Evolutionary conservation across 53 echinoderm and acorn worm genomes (phyloP).

Genomic region (Paracentrotus lividus): DNA sequence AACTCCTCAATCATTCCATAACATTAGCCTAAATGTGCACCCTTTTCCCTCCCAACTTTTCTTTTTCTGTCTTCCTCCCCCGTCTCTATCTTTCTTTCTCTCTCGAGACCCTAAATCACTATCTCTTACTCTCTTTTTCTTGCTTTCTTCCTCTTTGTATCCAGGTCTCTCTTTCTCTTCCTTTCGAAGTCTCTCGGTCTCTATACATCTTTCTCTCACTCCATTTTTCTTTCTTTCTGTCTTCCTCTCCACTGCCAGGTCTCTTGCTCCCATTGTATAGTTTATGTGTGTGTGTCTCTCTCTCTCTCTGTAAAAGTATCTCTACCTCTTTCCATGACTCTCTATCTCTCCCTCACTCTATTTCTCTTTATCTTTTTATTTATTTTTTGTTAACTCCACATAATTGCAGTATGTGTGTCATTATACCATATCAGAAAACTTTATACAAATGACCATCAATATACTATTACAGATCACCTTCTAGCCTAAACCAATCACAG

Average conservation of each 20-base stretch:
- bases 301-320: too few species aligned
- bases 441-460: constrained; percentile 43
- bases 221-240: background rate
- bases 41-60: background rate
- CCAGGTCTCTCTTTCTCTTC: background rate
- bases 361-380: too few species aligned
- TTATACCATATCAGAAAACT: background rate
- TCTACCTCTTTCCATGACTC: background rate
- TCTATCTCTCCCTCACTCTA: background rate
- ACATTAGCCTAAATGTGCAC: constrained; percentile 29
- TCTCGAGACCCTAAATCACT: background rate
- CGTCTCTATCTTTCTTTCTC: background rate
- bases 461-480: constrained; percentile 37
- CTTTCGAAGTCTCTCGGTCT: background rate
- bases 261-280: constrained; percentile 2
- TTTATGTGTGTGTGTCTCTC: background rate
- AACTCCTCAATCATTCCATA: constrained; percentile 37
- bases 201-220: background rate
- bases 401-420: constrained; percentile 13
- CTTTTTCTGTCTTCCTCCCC: background rate
- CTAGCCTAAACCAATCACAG: background rate
- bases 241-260: too few species aligned
- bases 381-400: constrained; percentile 5
- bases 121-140: background rate
- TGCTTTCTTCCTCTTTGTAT: background rate